A percentile compares a stretch with the other conserved stretches of the same genome.
Conservation (phyloP, 1,140 invertebrate genomes). For the Macrocentrus cingulum region DNA sequence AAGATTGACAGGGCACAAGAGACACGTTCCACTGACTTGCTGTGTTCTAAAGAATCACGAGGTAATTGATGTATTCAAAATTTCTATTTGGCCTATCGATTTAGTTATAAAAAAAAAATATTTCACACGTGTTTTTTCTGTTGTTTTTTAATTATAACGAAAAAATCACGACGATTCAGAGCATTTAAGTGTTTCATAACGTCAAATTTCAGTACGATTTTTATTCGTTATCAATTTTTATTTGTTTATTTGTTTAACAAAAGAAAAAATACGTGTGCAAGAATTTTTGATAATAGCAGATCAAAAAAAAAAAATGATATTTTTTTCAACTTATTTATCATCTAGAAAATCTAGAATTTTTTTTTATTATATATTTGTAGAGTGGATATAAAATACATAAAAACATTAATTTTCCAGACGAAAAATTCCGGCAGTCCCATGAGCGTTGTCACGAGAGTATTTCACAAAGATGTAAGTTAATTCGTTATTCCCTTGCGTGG, state of each 20-base stretch:
- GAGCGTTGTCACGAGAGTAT: constrained; percentile 53
- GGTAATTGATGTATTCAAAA: constrained; percentile 36
- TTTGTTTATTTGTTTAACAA: too few species aligned
- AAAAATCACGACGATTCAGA: too few species aligned
- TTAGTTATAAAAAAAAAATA: constrained; percentile 19
- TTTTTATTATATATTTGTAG: constrained; percentile 6
- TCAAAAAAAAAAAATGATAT: too few species aligned
- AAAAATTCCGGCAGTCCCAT: constrained; percentile 56
- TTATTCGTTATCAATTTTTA: too few species aligned
- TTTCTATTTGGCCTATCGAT: constrained; percentile 35
- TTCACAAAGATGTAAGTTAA: constrained; percentile 50
- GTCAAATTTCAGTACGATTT: too few species aligned
- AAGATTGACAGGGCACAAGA: constrained; percentile 42
- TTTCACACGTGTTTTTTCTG: too few species aligned
- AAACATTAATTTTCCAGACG: constrained; percentile 33
- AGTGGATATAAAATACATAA: not conserved
- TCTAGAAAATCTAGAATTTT: not conserved
- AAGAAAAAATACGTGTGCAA: too few species aligned
- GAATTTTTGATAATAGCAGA: too few species aligned
- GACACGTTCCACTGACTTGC: constrained; percentile 55
- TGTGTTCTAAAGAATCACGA: constrained; percentile 55
- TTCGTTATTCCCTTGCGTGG: not conserved
- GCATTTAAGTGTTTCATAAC: too few species aligned
- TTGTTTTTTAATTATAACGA: too few species aligned
- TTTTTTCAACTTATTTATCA: not conserved